Conservation (phyloP, 2,888 invertebrate genomes). For the Aphrophora alni region DNA sequence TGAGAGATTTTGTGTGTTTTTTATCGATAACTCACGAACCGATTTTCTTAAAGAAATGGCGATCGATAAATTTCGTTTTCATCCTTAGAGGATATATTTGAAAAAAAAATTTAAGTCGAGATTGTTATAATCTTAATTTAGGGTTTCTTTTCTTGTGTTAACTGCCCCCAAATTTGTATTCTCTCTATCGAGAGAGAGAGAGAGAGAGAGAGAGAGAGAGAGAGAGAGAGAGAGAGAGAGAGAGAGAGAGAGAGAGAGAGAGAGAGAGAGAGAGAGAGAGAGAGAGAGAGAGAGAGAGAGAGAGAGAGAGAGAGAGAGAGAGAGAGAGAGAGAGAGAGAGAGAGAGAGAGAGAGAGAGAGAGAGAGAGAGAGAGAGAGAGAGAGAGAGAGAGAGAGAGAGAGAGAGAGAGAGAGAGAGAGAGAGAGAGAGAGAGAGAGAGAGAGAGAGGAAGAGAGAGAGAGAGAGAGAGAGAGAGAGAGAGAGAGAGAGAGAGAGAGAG, state of each 20-base stretch:
- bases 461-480: slow-evolving; percentile 15
- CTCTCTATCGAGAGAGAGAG: no score
- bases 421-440: slow-evolving; percentile 15
- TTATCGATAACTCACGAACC: no score
- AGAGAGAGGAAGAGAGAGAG: slow-evolving; percentile 12
- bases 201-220: slow-evolving; percentile 17
- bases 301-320: slow-evolving; percentile 14
- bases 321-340: slow-evolving; percentile 17
- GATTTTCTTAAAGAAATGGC: no score
- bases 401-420: slow-evolving; percentile 17
- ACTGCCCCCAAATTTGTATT: no score
- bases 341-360: slow-evolving; percentile 17
- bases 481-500: slow-evolving; percentile 18
- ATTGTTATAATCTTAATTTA: no score
- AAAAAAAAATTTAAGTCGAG: no score
- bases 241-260: slow-evolving; percentile 18
- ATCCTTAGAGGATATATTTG: no score
- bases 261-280: slow-evolving; percentile 17
- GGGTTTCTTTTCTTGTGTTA: no score
- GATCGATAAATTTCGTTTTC: no score
- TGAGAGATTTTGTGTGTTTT: no score
- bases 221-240: slow-evolving; percentile 15
- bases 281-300: slow-evolving; percentile 17
- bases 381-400: slow-evolving; percentile 18
- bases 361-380: slow-evolving; percentile 15